Percentiles rank a stretch among this genome's conserved stretches.
These are phyloP conservation scores for Lethenteron camtschaticum DNA, from an alignment of 2,113 vertebrate species.

Conservation along the genomic window DNA sequence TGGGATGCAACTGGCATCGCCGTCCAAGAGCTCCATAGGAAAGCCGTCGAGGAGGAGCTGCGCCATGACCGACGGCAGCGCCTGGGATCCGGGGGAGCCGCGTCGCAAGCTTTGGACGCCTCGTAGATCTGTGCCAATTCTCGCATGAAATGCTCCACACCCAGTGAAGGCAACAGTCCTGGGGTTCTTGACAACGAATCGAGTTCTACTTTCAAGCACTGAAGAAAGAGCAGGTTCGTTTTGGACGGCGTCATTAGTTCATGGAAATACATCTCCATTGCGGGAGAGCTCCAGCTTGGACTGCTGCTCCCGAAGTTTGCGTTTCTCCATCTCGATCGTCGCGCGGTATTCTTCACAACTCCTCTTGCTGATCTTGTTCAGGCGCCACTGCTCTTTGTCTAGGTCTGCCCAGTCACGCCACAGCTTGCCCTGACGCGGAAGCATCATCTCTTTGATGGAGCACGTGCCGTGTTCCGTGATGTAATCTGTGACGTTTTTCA, in stretches of 20 bases:
- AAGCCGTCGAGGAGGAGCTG: slow-evolving; percentile 28
- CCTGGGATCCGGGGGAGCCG: slow-evolving; percentile 7
- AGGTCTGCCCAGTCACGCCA: background rate
- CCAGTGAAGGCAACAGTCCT: background rate
- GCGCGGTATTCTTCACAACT: background rate
- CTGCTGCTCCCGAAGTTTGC: background rate
- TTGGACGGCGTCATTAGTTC: background rate
- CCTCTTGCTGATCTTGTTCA: background rate
- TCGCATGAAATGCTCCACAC: slow-evolving; percentile 27
- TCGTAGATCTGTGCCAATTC: slow-evolving; percentile 49
- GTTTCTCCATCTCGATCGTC: background rate
- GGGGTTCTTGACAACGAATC: background rate
- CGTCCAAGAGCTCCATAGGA: slow-evolving; percentile 38
- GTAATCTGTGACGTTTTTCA: background rate
- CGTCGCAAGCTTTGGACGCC: slow-evolving; percentile 17
- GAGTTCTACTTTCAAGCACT: background rate
- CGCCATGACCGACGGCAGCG: slow-evolving; percentile 17
- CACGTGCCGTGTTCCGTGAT: background rate
- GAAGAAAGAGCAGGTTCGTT: background rate
- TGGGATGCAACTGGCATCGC: slow-evolving; percentile 31
- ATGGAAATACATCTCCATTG: background rate
- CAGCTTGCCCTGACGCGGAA: background rate
- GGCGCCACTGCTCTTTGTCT: slow-evolving; percentile 3
- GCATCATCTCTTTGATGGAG: background rate
- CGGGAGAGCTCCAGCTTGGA: background rate